Evolutionary conservation across 2,113 vertebrate species (phyloP).

Genomic region (Pungitius pungitius): DNA sequence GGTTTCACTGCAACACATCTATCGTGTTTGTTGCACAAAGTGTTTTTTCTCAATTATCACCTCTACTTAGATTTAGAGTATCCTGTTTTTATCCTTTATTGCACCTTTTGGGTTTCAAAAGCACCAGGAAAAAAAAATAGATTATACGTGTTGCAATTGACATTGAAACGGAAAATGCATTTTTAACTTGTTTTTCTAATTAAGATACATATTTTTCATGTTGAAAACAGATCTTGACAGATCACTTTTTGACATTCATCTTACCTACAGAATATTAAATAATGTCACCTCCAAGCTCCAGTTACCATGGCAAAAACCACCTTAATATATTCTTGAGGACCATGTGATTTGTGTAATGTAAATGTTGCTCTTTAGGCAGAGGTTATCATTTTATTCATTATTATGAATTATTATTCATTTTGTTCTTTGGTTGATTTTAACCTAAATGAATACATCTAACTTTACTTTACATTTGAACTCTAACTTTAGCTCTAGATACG

Average conservation of each 20-base stretch:
- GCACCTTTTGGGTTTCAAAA: neutral
- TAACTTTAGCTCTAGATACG: neutral
- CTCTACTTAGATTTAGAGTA: neutral
- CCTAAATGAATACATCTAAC: neutral
- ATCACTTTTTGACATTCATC: neutral
- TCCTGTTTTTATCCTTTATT: neutral
- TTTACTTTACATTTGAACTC: neutral
- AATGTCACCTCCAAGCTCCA: neutral
- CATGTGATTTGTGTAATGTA: neutral
- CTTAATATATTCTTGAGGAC: no score
- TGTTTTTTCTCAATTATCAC: neutral
- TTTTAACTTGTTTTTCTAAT: neutral
- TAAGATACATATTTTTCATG: neutral
- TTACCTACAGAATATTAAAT: neutral
- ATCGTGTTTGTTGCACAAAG: neutral
- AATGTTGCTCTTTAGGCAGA: neutral
- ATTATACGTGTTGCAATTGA: neutral
- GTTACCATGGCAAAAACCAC: slow-evolving; percentile 13
- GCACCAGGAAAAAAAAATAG: neutral
- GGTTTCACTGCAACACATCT: neutral
- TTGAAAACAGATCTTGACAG: neutral
- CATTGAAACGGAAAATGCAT: neutral
- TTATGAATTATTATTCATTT: no score
- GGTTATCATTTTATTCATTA: no score
- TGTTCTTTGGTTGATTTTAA: neutral